phyloP scores from a whole-genome alignment of 2,113 vertebrate genomes.

The Indri indri region DNA sequence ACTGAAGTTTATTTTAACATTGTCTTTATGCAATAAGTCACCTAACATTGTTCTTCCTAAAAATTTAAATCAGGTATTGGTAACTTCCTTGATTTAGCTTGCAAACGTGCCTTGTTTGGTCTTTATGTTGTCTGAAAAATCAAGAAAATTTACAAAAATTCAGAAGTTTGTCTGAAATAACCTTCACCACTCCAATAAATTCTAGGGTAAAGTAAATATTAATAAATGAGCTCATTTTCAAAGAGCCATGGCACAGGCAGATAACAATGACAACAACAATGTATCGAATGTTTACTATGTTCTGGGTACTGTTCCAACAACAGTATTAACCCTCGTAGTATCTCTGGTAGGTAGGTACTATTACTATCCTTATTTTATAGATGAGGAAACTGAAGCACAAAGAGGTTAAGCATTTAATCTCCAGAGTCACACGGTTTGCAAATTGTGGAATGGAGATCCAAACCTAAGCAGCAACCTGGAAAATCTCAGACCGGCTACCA shows the following conservation, averaged over 20 bases:
- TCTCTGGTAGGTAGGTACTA: not conserved
- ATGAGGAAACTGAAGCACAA: not conserved
- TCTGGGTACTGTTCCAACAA: not conserved
- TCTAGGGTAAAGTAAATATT: not conserved
- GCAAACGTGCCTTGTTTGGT: not conserved
- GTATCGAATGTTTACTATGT: not conserved
- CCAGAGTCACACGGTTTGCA: not conserved
- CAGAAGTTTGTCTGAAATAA: not conserved
- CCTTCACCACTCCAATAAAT: not conserved
- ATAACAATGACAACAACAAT: not conserved
- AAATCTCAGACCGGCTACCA: no score
- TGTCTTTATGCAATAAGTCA: not conserved
- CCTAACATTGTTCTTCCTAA: not conserved
- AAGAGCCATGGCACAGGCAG: not conserved
- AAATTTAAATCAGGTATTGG: not conserved
- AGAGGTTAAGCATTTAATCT: not conserved
- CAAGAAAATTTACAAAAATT: not conserved
- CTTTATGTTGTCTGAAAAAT: not conserved
- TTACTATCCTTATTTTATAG: not conserved
- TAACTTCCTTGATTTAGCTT: not conserved
- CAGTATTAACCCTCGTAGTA: not conserved
- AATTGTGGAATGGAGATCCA: not conserved
- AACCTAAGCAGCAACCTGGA: no score
- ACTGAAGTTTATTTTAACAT: not conserved
- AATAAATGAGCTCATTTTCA: not conserved